Percentiles rank a stretch among this genome's conserved stretches.
phyloP scores from a whole-genome alignment of 30 jellyfish, hydroid and myxozoan genomes.

The Pseudorhiza aurosa region DNA sequence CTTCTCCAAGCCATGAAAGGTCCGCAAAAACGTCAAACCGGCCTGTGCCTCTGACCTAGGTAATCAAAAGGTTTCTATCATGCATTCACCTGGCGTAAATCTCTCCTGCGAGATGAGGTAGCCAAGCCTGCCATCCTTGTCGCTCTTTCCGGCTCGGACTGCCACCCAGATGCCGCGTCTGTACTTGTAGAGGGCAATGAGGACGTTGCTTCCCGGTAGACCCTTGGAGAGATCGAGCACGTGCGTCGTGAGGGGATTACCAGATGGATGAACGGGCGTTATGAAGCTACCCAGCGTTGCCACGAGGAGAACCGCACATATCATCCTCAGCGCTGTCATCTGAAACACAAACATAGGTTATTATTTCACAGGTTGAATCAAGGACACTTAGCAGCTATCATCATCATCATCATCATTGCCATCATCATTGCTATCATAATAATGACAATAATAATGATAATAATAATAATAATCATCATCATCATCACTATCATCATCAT shows the following conservation, averaged over 20 bases:
- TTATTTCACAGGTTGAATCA: too few species aligned
- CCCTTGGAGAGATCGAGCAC: conserved; percentile 47
- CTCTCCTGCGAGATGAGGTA: conserved; percentile 8
- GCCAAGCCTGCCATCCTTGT: conserved; percentile 38
- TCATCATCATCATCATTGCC: too few species aligned
- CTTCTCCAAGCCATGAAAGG: too few species aligned
- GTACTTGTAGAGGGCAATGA: background rate
- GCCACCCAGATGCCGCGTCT: conserved; percentile 7
- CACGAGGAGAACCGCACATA: background rate
- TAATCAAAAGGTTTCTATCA: too few species aligned
- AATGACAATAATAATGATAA: too few species aligned
- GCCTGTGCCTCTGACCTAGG: too few species aligned
- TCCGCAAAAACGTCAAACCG: too few species aligned
- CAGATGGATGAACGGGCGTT: background rate
- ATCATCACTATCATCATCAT: too few species aligned
- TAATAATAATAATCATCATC: too few species aligned
- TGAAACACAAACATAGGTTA: too few species aligned
- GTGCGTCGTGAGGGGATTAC: conserved; percentile 45
- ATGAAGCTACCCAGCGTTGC: background rate
- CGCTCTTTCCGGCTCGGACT: conserved; percentile 14
- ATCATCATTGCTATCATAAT: too few species aligned
- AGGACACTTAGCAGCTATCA: too few species aligned
- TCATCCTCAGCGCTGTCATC: background rate
- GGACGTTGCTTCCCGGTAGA: conserved; percentile 29
- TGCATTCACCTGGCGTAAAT: conserved; percentile 15